Conservation (phyloP, 1,140 invertebrate genomes). For the Sminthurinus signatus region DNA sequence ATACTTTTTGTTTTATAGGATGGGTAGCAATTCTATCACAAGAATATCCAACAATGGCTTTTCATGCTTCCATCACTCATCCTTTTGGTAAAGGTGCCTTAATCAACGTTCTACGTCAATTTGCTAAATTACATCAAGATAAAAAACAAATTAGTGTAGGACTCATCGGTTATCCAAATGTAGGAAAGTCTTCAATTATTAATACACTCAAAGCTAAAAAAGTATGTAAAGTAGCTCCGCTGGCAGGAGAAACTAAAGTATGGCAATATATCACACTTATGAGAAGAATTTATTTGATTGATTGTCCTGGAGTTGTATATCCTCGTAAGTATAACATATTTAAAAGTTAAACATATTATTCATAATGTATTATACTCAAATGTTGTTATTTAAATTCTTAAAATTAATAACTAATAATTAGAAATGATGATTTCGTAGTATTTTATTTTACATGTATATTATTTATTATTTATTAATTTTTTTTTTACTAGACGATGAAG, state of each 20-base stretch:
- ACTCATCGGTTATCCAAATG: slow-evolving; percentile 98
- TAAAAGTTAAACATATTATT: no score
- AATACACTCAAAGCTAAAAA: slow-evolving; percentile 92
- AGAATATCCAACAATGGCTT: slow-evolving; percentile 96
- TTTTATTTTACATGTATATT: no score
- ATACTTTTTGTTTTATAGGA: no score
- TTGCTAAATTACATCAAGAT: slow-evolving; percentile 89
- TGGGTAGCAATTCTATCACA: slow-evolving; percentile 82
- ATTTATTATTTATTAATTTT: no score
- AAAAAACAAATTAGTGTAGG: slow-evolving; percentile 99
- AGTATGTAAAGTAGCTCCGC: slow-evolving; percentile 96
- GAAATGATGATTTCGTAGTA: no score
- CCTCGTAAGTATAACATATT: no score
- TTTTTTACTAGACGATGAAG: no score
- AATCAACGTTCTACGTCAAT: slow-evolving; percentile 92
- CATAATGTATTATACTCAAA: no score
- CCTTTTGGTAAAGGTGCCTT: slow-evolving; percentile 97
- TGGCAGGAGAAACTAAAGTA: slow-evolving; percentile 98
- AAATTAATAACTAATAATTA: no score
- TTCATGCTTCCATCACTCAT: slow-evolving; percentile 95
- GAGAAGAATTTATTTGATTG: slow-evolving; percentile 94
- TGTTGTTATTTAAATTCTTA: slow-evolving; percentile 91
- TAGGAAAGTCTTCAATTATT: slow-evolving; percentile 97
- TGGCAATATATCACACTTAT: slow-evolving; percentile 99
- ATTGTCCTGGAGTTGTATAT: slow-evolving; percentile 98